Evolutionary conservation across 2,888 invertebrate species (phyloP).

Genomic region (Xestia rhomboidea): DNA sequence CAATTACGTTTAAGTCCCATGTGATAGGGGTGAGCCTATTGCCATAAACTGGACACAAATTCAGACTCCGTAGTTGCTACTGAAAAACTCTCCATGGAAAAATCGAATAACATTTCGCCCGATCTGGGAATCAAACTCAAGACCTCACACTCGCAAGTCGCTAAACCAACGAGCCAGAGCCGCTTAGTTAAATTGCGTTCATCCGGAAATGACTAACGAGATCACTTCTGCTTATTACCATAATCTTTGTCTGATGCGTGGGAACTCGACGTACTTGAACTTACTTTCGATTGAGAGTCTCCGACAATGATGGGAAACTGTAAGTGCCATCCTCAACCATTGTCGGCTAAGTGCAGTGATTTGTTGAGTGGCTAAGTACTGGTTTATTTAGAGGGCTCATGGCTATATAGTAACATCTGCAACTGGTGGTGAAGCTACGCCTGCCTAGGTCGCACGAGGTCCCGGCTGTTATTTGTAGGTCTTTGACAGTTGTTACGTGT

Average conservation of each 20-base stretch:
- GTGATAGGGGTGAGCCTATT: background rate
- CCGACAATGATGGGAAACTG: slow-evolving; percentile 55
- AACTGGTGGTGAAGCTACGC: background rate
- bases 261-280: slow-evolving; percentile 64
- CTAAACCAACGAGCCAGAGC: background rate
- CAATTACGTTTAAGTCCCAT: background rate
- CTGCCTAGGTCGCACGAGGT: background rate
- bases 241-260: slow-evolving; percentile 56
- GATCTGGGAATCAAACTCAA: background rate
- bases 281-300: slow-evolving; percentile 62
- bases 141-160: rapidly evolving
- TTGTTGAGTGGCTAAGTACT: slow-evolving; percentile 17
- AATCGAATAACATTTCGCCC: background rate
- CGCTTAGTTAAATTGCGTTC: background rate
- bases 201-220: slow-evolving; percentile 27
- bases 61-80: background rate
- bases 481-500: background rate
- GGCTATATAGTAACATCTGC: background rate
- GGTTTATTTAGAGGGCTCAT: background rate
- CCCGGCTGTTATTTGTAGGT: background rate
- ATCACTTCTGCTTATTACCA: slow-evolving; percentile 32
- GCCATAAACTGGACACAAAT: background rate
- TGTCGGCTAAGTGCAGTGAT: slow-evolving; percentile 33
- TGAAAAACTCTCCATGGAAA: background rate
- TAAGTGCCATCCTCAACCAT: slow-evolving; percentile 36